phyloP scores from a whole-genome alignment of 1,140 invertebrate genomes.

The Neotoxoptera formosana region DNA sequence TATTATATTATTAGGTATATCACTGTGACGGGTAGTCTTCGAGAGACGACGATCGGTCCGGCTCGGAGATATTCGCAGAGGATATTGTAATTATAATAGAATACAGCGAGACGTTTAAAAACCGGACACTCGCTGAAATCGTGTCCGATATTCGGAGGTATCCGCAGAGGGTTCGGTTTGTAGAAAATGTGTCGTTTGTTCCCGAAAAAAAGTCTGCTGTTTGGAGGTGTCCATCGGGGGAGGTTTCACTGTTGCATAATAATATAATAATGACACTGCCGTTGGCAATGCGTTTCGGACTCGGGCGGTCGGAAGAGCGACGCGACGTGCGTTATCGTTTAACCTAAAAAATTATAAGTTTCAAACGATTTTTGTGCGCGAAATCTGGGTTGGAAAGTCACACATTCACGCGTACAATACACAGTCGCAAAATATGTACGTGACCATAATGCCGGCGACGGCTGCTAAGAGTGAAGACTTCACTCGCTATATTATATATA shows the following conservation, averaged over 20 bases:
- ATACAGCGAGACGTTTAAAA: too few species aligned
- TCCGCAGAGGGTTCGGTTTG: not conserved
- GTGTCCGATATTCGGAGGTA: too few species aligned
- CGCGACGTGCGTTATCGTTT: not conserved
- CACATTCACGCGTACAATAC: not conserved
- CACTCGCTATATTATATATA: too few species aligned
- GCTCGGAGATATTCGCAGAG: too few species aligned
- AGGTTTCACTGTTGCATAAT: not conserved
- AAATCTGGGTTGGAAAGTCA: slow-evolving; percentile 47
- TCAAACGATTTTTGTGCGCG: not conserved
- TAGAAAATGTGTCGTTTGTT: too few species aligned
- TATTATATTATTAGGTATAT: too few species aligned
- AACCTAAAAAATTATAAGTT: slow-evolving; percentile 18
- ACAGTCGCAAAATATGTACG: slow-evolving; percentile 11
- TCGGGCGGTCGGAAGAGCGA: not conserved
- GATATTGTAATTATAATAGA: too few species aligned
- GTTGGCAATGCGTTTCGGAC: not conserved
- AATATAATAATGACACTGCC: not conserved
- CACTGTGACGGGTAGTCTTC: too few species aligned
- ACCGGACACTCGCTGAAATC: too few species aligned
- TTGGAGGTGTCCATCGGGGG: too few species aligned
- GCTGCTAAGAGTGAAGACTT: not conserved
- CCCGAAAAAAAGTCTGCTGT: too few species aligned
- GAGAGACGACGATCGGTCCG: too few species aligned
- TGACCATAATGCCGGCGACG: not conserved